Conservation (phyloP, 2,888 invertebrate genomes). For the Lamproptera curius region DNA sequence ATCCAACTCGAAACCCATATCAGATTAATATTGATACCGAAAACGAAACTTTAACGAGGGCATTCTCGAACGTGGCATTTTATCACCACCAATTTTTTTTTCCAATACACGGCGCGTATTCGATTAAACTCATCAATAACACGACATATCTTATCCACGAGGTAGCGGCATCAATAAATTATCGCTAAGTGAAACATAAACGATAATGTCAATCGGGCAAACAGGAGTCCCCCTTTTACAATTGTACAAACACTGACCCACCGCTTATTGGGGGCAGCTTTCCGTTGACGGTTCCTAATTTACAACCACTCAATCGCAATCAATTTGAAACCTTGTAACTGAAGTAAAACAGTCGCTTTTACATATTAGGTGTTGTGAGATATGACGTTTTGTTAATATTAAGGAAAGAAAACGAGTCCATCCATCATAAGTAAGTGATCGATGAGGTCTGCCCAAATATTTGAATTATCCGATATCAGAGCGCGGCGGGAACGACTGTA, state of each 20-base stretch:
- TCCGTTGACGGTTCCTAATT: slow-evolving; percentile 31
- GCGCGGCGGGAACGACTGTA: slow-evolving; percentile 33
- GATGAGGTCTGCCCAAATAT: slow-evolving; percentile 72
- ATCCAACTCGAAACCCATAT: background rate
- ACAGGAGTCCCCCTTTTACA: slow-evolving; percentile 54
- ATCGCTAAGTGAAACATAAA: slow-evolving; percentile 68
- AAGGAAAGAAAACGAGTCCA: slow-evolving; percentile 45
- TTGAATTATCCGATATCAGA: slow-evolving; percentile 68
- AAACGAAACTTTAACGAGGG: background rate
- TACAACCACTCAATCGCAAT: background rate
- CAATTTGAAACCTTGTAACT: slow-evolving; percentile 24
- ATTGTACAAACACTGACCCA: slow-evolving; percentile 62
- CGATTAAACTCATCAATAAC: slow-evolving; percentile 38
- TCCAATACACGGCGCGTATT: slow-evolving; percentile 1
- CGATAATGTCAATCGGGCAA: slow-evolving; percentile 67
- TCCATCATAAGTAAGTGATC: slow-evolving; percentile 73
- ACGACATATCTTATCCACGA: slow-evolving; percentile 39
- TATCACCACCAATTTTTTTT: background rate
- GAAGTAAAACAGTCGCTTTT: too few species aligned
- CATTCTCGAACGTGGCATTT: background rate
- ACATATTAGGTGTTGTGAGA: slow-evolving; percentile 10
- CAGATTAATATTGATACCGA: background rate
- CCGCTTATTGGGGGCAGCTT: slow-evolving; percentile 52
- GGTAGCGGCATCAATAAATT: slow-evolving; percentile 56
- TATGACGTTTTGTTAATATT: slow-evolving; percentile 29